Evolutionary conservation across 2,113 vertebrate genomes (phyloP), one percentile per base, ranked within the genome.

Genomic region (Hippocampus guttulatus): DNA sequence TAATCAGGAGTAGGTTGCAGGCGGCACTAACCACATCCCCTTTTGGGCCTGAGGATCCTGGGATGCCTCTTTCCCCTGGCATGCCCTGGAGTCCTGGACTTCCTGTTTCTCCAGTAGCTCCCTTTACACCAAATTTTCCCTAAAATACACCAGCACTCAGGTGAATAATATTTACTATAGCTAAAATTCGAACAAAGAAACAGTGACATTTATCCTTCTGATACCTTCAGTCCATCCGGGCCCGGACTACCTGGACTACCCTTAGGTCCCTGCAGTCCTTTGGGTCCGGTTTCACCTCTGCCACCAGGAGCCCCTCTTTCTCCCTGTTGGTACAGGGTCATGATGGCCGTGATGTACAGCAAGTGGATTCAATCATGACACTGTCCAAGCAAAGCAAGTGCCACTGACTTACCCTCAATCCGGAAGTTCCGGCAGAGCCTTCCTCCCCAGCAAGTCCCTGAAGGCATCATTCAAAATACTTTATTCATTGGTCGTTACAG

Each of bases 281-380:
- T 91, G 25, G 93, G 77, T 15, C 98, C 98, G 10, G 93, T 90
- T 60, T 94, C 94, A 78, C 98, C 98, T 87, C 98, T 94, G 80
- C 96, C 98, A 30, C 98, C 98, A 33, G 97, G 96, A 76, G 95
- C 93, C 25, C 98, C 98, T 87, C 98, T 92, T 78, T 98, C 98
- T 84, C 98, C 98, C 98, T 99, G 55, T 25, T 64, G 47, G 43
- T 38, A 38, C 11, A 65, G 1, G 27, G n/a, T 40, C 18, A 21
- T 20, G 30, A 21, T 20, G 18, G 18, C n/a, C 43, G 8, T 47
- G 23, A 27, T 47, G 40, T 45, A 25, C 63, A 45, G 15, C 3
- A 11, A 43, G 40, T 15, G 10, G 2, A 23, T 41, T 43, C 10
- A 23, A 23, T 25, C n/a, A 25, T 47, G 64, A 65, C 41, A 47